Percentiles rank a stretch among this genome's conserved stretches.
Conservation (phyloP, 2,888 invertebrate species). For the Icerya purchasi region DNA sequence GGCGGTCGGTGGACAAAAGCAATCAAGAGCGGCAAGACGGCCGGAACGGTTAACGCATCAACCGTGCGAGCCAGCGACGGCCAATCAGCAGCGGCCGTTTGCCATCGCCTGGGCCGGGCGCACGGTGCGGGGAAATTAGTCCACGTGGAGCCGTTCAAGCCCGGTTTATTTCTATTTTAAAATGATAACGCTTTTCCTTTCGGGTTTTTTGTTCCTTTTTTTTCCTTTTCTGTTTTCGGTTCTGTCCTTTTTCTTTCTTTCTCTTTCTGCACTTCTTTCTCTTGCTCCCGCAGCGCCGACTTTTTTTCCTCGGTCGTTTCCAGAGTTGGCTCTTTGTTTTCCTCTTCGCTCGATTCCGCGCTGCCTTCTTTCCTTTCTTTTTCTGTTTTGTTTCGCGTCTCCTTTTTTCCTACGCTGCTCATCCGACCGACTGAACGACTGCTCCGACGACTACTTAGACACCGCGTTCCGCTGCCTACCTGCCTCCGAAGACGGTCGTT, state of each 20-base stretch:
- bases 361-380: slow-evolving; percentile 1
- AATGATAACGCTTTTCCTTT: slow-evolving; percentile 13
- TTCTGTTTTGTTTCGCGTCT: slow-evolving; percentile 1
- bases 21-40: neutral
- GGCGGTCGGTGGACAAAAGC: neutral
- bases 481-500: too few relatives aligned
- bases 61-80: neutral
- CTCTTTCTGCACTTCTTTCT: slow-evolving; percentile 4
- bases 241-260: slow-evolving; percentile 4
- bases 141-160: slow-evolving; percentile 11
- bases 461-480: too few relatives aligned
- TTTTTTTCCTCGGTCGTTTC: neutral
- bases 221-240: neutral
- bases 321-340: too few relatives aligned
- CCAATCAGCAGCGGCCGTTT: neutral
- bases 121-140: neutral
- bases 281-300: neutral
- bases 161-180: slow-evolving; percentile 10
- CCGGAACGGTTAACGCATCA: neutral
- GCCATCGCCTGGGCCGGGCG: neutral
- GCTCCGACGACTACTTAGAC: too few relatives aligned
- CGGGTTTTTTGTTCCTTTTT: neutral
- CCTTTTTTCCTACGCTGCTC: neutral
- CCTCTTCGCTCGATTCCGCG: too few relatives aligned
- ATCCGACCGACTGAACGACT: too few relatives aligned